phyloP scores from a whole-genome alignment of 1,140 invertebrate genomes.

The Sarcophaga bullata region DNA sequence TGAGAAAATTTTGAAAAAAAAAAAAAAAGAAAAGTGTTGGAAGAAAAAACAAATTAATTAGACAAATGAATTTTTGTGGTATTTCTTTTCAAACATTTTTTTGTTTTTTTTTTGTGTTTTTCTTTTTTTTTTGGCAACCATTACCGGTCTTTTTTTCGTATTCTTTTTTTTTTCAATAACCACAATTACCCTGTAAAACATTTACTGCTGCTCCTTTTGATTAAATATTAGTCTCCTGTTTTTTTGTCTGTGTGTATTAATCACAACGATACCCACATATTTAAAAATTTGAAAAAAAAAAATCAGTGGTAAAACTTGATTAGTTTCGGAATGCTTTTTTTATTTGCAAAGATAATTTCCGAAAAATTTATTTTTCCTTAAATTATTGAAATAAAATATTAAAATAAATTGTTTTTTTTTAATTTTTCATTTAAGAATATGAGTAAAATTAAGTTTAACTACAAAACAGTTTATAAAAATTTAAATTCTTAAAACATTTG shows the following conservation, averaged over 20 bases:
- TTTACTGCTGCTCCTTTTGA: conserved; percentile 25
- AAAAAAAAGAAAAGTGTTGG: conserved; percentile 13
- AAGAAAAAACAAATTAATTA: conserved; percentile 43
- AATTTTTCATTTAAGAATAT: too few species aligned
- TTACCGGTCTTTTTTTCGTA: neutral
- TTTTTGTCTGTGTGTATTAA: neutral
- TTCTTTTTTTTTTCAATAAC: conserved; percentile 28
- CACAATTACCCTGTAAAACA: conserved; percentile 39
- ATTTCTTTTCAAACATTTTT: conserved; percentile 32
- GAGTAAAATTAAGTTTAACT: too few species aligned
- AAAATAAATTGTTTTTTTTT: too few species aligned
- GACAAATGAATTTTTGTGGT: conserved; percentile 42
- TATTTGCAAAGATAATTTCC: too few species aligned
- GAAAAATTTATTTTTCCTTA: neutral
- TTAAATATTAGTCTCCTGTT: neutral
- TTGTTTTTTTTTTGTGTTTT: neutral
- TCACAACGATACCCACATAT: neutral
- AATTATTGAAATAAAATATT: too few species aligned
- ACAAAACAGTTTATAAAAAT: too few species aligned
- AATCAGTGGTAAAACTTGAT: neutral
- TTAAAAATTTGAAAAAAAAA: neutral
- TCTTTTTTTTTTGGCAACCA: conserved; percentile 1
- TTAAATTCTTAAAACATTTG: too few species aligned
- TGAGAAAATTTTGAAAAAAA: neutral
- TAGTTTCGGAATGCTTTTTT: neutral